phyloP scores from a whole-genome alignment of 2,113 vertebrate genomes.

The Paralichthys olivaceus region DNA sequence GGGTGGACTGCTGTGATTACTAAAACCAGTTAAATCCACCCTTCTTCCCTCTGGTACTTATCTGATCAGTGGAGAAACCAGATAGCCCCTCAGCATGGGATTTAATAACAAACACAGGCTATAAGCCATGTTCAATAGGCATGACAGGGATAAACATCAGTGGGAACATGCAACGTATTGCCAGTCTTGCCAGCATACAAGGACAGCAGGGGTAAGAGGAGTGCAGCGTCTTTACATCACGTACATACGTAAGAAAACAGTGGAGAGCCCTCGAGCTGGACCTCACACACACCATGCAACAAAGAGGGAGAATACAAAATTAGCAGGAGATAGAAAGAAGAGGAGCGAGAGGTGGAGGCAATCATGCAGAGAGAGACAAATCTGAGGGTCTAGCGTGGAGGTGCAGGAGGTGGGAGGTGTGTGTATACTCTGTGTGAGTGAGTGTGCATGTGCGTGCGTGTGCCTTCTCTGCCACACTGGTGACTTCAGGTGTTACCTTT shows the following conservation, averaged over 20 bases:
- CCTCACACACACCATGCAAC: slow-evolving; percentile 23
- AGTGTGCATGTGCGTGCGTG: slow-evolving; percentile 37
- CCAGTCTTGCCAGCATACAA: slow-evolving; percentile 20
- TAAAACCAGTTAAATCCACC: slow-evolving; percentile 76
- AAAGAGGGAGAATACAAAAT: slow-evolving; percentile 3
- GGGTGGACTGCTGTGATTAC: slow-evolving; percentile 62
- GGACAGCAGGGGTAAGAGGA: slow-evolving; percentile 30
- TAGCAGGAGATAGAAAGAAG: slow-evolving; percentile 6
- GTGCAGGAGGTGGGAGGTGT: slow-evolving; percentile 43
- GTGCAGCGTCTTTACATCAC: slow-evolving; percentile 47
- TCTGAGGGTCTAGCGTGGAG: slow-evolving; percentile 35
- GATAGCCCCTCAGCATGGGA: slow-evolving; percentile 58
- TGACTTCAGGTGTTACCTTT: slow-evolving; percentile 77
- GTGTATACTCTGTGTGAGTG: slow-evolving; percentile 38
- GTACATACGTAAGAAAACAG: slow-evolving; percentile 42
- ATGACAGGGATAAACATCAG: slow-evolving; percentile 70
- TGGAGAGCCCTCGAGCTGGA: slow-evolving; percentile 38
- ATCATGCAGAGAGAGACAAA: slow-evolving; percentile 58
- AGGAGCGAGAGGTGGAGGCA: slow-evolving; percentile 38
- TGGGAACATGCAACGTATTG: slow-evolving; percentile 37
- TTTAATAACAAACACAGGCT: slow-evolving; percentile 70
- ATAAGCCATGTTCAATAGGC: slow-evolving; percentile 64
- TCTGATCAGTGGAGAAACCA: slow-evolving; percentile 70
- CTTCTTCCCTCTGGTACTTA: slow-evolving; percentile 66
- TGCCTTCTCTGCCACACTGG: slow-evolving; percentile 45